A percentile compares a stretch with the other conserved stretches of the same genome.
Evolutionary conservation across 2,888 invertebrate species (phyloP).

Genomic region (Conchocele bisecta): DNA sequence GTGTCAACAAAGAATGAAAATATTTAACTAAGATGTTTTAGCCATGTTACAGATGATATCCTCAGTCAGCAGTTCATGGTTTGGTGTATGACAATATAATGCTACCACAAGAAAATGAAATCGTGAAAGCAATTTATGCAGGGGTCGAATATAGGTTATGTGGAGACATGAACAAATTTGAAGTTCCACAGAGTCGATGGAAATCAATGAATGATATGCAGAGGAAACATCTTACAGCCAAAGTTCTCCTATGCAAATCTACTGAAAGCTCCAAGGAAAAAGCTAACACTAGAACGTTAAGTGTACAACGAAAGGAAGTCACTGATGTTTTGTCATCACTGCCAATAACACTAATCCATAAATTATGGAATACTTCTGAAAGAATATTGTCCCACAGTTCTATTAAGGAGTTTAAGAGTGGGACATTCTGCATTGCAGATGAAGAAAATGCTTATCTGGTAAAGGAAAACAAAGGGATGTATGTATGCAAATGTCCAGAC

Average conservation of each 20-base stretch:
- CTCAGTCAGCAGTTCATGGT: constrained; percentile 17
- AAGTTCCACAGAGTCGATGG: too few species aligned
- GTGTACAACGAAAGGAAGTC: too few species aligned
- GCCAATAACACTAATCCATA: constrained; percentile 12
- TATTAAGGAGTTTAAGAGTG: constrained; percentile 15
- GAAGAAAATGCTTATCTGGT: constrained; percentile 18
- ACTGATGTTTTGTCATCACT: too few species aligned
- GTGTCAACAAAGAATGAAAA: constrained; percentile 6
- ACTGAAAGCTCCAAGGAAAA: too few species aligned
- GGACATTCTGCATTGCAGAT: constrained; percentile 18
- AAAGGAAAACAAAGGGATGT: constrained; percentile 18
- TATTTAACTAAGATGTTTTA: constrained; percentile 34
- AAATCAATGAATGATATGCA: too few species aligned
- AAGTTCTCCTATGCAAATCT: too few species aligned
- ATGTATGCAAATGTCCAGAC: constrained; percentile 23
- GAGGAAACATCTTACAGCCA: too few species aligned
- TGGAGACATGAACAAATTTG: constrained; percentile 8
- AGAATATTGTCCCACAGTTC: constrained; percentile 14
- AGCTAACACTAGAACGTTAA: too few species aligned
- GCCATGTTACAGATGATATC: constrained; percentile 26
- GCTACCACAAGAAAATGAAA: constrained; percentile 15
- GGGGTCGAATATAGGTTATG: constrained; percentile 19
- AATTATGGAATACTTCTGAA: constrained; percentile 18
- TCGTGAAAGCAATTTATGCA: constrained; percentile 19
- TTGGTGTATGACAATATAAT: constrained; percentile 19